These are phyloP conservation scores for Argya squamiceps DNA, from an alignment of 2,797 vertebrate genomes.

Conservation along the genomic window DNA sequence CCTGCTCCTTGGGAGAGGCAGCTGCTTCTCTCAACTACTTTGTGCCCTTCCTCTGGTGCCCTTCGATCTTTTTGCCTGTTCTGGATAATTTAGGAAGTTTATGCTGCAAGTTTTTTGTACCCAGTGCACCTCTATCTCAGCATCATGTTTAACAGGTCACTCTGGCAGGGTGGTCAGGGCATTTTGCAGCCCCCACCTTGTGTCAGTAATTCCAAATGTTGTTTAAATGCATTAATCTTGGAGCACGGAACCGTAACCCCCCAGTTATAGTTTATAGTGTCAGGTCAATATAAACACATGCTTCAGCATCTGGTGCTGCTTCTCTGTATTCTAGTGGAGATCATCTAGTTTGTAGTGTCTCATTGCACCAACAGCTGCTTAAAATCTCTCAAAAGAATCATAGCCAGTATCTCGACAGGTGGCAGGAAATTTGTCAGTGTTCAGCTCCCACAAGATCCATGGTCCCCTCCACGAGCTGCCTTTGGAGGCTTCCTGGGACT, in stretches of 20 bases:
- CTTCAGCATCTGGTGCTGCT: neutral
- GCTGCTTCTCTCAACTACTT: neutral
- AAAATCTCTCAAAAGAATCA: neutral
- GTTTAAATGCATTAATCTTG: neutral
- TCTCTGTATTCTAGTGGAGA: neutral
- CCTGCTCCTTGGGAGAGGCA: neutral
- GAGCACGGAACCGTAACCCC: neutral
- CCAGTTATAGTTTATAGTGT: neutral
- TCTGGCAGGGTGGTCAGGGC: neutral
- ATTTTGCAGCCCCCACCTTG: neutral
- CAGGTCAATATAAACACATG: neutral
- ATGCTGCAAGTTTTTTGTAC: neutral
- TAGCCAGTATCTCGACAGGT: neutral
- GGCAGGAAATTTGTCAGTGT: neutral
- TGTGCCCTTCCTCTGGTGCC: neutral
- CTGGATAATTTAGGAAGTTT: neutral
- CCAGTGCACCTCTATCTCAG: neutral
- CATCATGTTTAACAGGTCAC: neutral
- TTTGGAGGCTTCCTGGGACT: neutral
- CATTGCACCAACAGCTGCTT: constrained; percentile 29
- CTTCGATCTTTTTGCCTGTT: neutral
- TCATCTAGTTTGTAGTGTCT: neutral
- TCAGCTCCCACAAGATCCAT: neutral
- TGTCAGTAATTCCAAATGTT: neutral
- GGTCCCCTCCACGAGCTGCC: neutral